These are phyloP conservation scores for Coracias cyanogaster DNA, from an alignment of 2,797 vertebrate genomes.

Conservation along the genomic window DNA sequence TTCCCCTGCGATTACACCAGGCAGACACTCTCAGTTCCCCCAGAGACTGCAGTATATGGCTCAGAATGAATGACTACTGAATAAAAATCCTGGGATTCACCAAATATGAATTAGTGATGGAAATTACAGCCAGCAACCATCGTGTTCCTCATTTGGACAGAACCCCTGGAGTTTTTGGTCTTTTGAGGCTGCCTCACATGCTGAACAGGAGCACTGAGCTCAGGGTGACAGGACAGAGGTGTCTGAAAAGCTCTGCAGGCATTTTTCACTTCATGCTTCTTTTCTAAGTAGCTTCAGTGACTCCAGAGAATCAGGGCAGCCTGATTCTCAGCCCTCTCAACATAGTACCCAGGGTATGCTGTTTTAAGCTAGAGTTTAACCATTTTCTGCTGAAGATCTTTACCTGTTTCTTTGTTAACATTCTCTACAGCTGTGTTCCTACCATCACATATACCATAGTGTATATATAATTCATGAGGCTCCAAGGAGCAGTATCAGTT, in stretches of 20 bases:
- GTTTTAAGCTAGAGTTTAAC: not conserved
- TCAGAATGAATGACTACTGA: not conserved
- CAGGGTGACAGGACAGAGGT: not conserved
- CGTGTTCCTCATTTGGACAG: not conserved
- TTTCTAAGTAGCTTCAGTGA: not conserved
- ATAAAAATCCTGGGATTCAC: not conserved
- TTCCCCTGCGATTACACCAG: not conserved
- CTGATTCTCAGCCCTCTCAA: not conserved
- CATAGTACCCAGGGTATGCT: not conserved
- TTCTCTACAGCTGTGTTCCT: not conserved
- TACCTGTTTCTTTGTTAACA: not conserved
- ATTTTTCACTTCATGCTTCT: not conserved
- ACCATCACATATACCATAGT: not conserved
- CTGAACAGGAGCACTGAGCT: not conserved
- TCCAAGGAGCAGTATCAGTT: not conserved
- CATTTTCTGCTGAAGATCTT: not conserved
- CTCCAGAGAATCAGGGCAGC: not conserved
- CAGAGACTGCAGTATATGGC: not conserved
- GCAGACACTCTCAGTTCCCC: accelerated
- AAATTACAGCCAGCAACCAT: not conserved
- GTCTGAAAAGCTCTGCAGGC: not conserved
- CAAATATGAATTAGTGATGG: not conserved
- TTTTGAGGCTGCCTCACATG: not conserved
- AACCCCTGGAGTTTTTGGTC: not conserved
- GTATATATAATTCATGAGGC: not conserved